Percentiles rank a stretch among this genome's conserved stretches.
phyloP scores from a whole-genome alignment of 2,888 invertebrate genomes.

The Leptopterna dolabrata region DNA sequence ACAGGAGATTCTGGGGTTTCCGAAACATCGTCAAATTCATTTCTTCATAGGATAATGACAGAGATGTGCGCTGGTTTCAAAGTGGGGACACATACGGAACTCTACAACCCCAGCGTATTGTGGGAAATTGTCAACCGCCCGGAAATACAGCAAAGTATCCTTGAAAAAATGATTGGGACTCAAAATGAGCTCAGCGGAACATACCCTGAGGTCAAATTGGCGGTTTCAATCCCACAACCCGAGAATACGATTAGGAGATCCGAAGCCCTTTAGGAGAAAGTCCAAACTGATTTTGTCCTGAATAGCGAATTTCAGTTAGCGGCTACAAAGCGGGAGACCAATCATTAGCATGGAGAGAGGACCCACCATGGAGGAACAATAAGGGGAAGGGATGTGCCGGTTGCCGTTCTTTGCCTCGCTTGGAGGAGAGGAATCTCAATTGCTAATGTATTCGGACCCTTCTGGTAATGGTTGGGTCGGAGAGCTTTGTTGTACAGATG shows the following conservation, averaged over 20 bases:
- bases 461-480: not conserved
- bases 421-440: not conserved
- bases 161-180: not conserved
- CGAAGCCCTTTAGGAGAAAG: not conserved
- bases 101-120: too few relatives aligned
- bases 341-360: constrained; percentile 13
- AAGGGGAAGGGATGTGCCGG: not conserved
- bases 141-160: too few relatives aligned
- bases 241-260: not conserved
- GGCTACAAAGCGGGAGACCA: constrained; percentile 36
- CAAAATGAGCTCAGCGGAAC: not conserved
- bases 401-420: constrained; percentile 20
- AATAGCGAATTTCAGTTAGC: constrained; percentile 20
- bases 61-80: too few relatives aligned
- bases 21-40: too few relatives aligned
- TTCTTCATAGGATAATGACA: too few relatives aligned
- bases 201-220: not conserved
- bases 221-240: not conserved
- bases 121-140: too few relatives aligned
- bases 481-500: not conserved
- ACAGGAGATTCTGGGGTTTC: too few relatives aligned
- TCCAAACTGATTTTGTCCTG: constrained; percentile 30
- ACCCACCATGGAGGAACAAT: not conserved
- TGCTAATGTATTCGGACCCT: not conserved
- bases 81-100: too few relatives aligned